These are phyloP conservation scores for Dendroctonus ponderosae DNA, from an alignment of 1,140 invertebrate genomes.

Conservation along the genomic window DNA sequence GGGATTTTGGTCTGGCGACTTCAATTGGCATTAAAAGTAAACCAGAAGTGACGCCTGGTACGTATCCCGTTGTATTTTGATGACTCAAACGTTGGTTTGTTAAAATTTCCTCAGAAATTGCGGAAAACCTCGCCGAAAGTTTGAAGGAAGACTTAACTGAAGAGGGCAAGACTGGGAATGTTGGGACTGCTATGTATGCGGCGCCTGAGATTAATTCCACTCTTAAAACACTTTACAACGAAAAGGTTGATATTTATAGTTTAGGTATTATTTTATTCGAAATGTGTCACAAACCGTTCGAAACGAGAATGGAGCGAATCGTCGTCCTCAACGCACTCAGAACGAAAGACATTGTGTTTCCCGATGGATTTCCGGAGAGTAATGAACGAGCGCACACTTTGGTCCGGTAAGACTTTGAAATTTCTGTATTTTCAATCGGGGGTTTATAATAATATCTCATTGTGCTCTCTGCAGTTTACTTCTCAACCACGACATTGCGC, in stretches of 20 bases:
- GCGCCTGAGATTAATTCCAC: slow-evolving; percentile 78
- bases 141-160: slow-evolving; percentile 37
- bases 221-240: slow-evolving; percentile 75
- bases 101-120: slow-evolving; percentile 4
- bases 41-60: slow-evolving; percentile 32
- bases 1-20: slow-evolving; percentile 95
- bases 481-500: slow-evolving; percentile 78
- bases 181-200: slow-evolving; percentile 92
- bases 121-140: slow-evolving; percentile 35
- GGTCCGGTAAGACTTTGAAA: not conserved
- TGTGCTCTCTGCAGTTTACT: slow-evolving; percentile 63
- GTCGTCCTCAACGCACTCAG: slow-evolving; percentile 72
- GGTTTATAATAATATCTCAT: slow-evolving; percentile 1
- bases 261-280: slow-evolving; percentile 84
- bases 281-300: slow-evolving; percentile 84
- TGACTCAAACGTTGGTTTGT: not conserved
- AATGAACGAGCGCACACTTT: slow-evolving; percentile 35
- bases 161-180: slow-evolving; percentile 73
- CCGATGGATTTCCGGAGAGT: slow-evolving; percentile 49
- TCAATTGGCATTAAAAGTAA: slow-evolving; percentile 60
- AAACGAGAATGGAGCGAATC: slow-evolving; percentile 86
- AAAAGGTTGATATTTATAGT: slow-evolving; percentile 95
- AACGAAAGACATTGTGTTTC: slow-evolving; percentile 64
- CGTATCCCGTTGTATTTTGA: not conserved
- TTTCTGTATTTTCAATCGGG: not conserved